Conservation (phyloP, 2,113 vertebrate genomes). For the Gnathonemus echidnorhynchus region DNA sequence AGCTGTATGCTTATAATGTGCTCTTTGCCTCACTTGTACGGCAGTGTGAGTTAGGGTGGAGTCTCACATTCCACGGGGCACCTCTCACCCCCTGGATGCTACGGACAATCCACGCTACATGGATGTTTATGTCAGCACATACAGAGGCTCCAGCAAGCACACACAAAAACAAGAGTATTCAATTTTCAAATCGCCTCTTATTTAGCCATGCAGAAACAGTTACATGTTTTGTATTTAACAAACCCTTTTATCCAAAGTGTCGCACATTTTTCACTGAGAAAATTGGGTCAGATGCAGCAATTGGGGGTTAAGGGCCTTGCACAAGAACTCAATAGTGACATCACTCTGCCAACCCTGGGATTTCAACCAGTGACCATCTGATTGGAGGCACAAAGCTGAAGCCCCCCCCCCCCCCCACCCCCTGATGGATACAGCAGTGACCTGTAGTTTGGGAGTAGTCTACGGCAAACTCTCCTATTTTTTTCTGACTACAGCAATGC, state of each 20-base stretch:
- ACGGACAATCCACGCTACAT: neutral
- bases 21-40: neutral
- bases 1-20: neutral
- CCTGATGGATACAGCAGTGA: neutral
- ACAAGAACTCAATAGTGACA: neutral
- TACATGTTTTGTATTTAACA: neutral
- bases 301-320: neutral
- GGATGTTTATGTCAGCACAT: neutral
- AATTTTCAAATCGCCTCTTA: neutral
- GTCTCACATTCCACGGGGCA: neutral
- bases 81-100: neutral
- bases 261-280: neutral
- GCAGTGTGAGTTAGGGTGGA: neutral
- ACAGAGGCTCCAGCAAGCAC: neutral
- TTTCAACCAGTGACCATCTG: neutral
- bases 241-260: neutral
- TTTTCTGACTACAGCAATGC: neutral
- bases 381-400: neutral
- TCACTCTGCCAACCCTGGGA: neutral
- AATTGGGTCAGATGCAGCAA: neutral
- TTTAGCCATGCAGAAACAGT: neutral
- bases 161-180: neutral
- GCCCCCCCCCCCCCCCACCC: neutral
- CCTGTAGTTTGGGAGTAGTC: neutral
- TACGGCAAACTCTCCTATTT: neutral